phyloP scores from a whole-genome alignment of 1,140 invertebrate species.

The Archivesica marissinica region DNA sequence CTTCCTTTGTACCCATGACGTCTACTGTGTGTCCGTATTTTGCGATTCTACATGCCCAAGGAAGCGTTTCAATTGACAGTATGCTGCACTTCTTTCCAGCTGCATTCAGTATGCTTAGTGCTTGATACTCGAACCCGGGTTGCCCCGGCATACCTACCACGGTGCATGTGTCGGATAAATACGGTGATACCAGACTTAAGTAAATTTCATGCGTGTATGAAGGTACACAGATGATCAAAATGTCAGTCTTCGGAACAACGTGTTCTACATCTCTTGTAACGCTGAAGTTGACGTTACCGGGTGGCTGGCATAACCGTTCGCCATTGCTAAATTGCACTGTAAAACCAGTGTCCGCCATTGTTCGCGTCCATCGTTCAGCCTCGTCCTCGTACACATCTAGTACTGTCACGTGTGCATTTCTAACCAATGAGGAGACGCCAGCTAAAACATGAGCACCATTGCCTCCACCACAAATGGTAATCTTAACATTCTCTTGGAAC shows the following conservation, averaged over 20 bases:
- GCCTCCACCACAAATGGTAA: conserved; percentile 70
- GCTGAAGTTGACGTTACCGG: conserved; percentile 45
- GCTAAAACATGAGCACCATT: conserved; percentile 73
- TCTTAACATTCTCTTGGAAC: not conserved
- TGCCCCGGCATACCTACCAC: conserved; percentile 47
- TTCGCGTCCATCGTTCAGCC: conserved; percentile 67
- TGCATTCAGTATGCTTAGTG: conserved; percentile 51
- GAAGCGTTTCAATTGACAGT: conserved; percentile 67
- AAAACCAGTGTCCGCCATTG: conserved; percentile 46
- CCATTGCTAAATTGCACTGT: conserved; percentile 45
- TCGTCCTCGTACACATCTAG: conserved; percentile 71
- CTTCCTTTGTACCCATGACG: conserved; percentile 54
- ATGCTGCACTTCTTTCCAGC: conserved; percentile 54
- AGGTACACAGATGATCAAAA: conserved; percentile 68
- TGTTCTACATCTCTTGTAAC: conserved; percentile 59
- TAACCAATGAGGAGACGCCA: conserved; percentile 66
- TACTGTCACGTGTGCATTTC: conserved; percentile 63
- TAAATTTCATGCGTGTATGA: conserved; percentile 69
- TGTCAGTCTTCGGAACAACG: conserved; percentile 51
- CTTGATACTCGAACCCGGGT: conserved; percentile 74
- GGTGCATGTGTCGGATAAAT: conserved; percentile 29
- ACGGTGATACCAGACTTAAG: conserved; percentile 63
- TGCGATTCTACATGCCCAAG: conserved; percentile 72
- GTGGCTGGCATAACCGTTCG: not conserved
- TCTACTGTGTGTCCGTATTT: conserved; percentile 71